A percentile compares a stretch with the other conserved stretches of the same genome.
Conservation (phyloP, 2,797 vertebrate species). For the Aplochiton taeniatus region DNA sequence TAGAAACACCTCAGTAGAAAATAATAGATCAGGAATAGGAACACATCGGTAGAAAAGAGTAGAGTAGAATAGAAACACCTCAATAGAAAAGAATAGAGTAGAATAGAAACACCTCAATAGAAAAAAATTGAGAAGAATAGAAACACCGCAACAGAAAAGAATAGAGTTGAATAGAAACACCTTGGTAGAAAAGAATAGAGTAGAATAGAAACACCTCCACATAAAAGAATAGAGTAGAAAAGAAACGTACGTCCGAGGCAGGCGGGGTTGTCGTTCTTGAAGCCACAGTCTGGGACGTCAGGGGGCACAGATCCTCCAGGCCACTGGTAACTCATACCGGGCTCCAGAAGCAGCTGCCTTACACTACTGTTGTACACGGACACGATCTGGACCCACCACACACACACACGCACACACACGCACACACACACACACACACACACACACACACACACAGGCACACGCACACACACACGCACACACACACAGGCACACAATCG, state of each 20-base stretch:
- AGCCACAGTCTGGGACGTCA: constrained; percentile 85
- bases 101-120: too few species aligned
- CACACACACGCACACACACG: constrained; percentile 19
- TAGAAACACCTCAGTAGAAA: too few species aligned
- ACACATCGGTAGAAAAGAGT: too few species aligned
- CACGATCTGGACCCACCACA: constrained; percentile 73
- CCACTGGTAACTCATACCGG: constrained; percentile 81
- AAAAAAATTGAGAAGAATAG: too few species aligned
- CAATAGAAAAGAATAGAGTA: too few species aligned
- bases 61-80: too few species aligned
- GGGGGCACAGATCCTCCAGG: constrained; percentile 75
- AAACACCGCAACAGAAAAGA: too few species aligned
- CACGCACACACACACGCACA: constrained; percentile 3
- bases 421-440: constrained; percentile 29
- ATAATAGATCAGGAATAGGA: too few species aligned
- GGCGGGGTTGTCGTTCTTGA: constrained; percentile 79
- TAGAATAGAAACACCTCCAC: neutral
- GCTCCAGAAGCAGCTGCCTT: constrained; percentile 74
- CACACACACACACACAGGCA: constrained; percentile 12
- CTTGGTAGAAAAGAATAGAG: neutral
- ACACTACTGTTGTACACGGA: constrained; percentile 83
- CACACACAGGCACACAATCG: neutral
- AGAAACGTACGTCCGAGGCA: constrained; percentile 78
- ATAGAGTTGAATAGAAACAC: too few species aligned
- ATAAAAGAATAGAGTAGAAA: neutral